Base-by-base conservation (phyloP, 2,888 invertebrate genomes). In the Dicycla oo region DNA sequence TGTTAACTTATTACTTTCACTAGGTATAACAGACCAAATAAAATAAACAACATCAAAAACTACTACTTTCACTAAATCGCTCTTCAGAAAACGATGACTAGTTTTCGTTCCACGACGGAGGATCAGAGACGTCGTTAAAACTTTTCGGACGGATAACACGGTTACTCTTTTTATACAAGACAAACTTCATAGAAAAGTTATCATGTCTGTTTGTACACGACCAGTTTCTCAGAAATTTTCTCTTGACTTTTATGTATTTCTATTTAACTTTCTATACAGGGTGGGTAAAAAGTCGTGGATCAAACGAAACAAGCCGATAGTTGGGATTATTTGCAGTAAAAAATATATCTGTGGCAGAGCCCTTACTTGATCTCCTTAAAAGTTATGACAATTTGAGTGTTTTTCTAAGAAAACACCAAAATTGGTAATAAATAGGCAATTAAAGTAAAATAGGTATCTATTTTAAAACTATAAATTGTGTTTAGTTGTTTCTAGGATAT, bases 91-190 rank as follows among this genome's bases (percentile, higher is more conserved):
- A 67, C 68, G 69, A 64, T 80, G 75, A 80, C 75, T 82, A 86
- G 83, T 86, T 85, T 54, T 76, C 61, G 67, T 82, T 83, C 77
- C 81, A 69, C 73, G 75, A 72, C 80, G 53, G 66, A 81, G 82
- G 75, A 83, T 84, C 83, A 66, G 82, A 87, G 84, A 84, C 84
- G 84, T 94, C 92, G 90, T 94, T 94, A 93, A 92, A 93, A 94
- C 90, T 93, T 94, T 90, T 90, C 87, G 84, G 89, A 81, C 76
- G 80, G 85, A 88, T 88, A 90, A 92, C 89, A 88, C 81, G 77
- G 88, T 89, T 89, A 89, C 86, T 88, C 86, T 89, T 92, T 88
- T 91, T 89, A 87, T 65, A 71, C 66, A 68, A 63, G 70, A 75
- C 58, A 80, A 82, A 79, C 75, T 90, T 91, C 88, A 87, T 85